A percentile compares a stretch with the other conserved stretches of the same genome.
Evolutionary conservation across 2,113 vertebrate genomes (phyloP).

Genomic region (Ophiodon elongatus): DNA sequence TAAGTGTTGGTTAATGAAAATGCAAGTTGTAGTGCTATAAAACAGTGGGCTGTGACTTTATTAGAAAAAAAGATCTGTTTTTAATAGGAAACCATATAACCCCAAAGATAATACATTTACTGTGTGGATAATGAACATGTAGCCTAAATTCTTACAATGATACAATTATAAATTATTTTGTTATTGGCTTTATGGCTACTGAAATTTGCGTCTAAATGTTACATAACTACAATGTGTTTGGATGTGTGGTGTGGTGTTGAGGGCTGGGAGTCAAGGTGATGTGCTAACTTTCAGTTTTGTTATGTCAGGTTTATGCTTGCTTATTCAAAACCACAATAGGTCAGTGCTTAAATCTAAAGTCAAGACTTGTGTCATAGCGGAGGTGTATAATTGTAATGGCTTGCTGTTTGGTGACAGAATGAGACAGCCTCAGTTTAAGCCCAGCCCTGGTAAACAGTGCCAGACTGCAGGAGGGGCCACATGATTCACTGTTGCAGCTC

Average conservation of each 20-base stretch:
- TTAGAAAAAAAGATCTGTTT: background rate
- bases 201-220: background rate
- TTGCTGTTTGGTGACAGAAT: background rate
- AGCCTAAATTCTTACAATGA: background rate
- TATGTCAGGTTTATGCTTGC: background rate
- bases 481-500: slow-evolving; percentile 26
- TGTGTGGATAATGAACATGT: background rate
- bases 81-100: background rate
- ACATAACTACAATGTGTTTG: too few species aligned
- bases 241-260: background rate
- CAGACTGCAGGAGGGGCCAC: slow-evolving; percentile 54
- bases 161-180: background rate
- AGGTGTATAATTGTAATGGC: background rate
- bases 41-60: background rate
- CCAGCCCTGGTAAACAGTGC: slow-evolving; percentile 29
- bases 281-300: slow-evolving; percentile 5
- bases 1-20: slow-evolving; percentile 11
- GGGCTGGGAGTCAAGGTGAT: background rate
- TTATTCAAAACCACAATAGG: background rate
- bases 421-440: slow-evolving; percentile 52
- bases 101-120: background rate
- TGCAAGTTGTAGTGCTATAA: background rate
- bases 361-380: background rate
- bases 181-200: background rate
- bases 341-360: background rate